These are phyloP conservation scores for Mactromeris polynyma DNA, from an alignment of 2,888 invertebrate species.

Conservation along the genomic window DNA sequence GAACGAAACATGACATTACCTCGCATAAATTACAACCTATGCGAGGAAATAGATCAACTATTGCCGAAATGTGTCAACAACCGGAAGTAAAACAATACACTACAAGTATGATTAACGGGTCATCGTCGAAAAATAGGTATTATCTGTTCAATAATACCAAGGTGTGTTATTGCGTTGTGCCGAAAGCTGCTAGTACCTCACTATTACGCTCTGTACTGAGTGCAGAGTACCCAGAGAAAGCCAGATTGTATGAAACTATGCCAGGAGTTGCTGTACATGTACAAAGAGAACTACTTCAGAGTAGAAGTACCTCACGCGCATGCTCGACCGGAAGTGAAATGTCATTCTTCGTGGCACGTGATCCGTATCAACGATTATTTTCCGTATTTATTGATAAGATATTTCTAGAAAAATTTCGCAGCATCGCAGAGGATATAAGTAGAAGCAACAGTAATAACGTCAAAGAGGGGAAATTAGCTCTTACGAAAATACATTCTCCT, in stretches of 20 bases:
- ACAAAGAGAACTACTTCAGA: background rate
- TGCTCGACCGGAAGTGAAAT: constrained; percentile 18
- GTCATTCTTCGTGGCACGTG: constrained; percentile 45
- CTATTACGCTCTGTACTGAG: constrained; percentile 36
- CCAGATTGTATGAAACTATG: constrained; percentile 23
- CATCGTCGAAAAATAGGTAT: background rate
- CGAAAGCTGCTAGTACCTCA: constrained; percentile 59
- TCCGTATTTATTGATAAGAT: constrained; percentile 65
- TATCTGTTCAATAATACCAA: constrained; percentile 22
- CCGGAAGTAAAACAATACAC: background rate
- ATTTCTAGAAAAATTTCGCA: constrained; percentile 50
- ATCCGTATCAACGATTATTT: constrained; percentile 59
- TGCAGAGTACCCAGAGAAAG: constrained; percentile 36
- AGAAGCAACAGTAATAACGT: background rate
- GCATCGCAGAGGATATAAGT: background rate
- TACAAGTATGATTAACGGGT: background rate
- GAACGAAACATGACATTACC: background rate
- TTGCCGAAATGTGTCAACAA: background rate
- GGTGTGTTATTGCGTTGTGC: constrained; percentile 47
- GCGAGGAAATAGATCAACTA: background rate
- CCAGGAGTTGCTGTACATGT: constrained; percentile 49
- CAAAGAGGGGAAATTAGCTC: no score
- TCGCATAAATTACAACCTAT: background rate
- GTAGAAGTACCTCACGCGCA: background rate
- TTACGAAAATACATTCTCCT: no score